Base-by-base conservation (phyloP, 2,797 vertebrate genomes). In the Rhinophrynus dorsalis region DNA sequence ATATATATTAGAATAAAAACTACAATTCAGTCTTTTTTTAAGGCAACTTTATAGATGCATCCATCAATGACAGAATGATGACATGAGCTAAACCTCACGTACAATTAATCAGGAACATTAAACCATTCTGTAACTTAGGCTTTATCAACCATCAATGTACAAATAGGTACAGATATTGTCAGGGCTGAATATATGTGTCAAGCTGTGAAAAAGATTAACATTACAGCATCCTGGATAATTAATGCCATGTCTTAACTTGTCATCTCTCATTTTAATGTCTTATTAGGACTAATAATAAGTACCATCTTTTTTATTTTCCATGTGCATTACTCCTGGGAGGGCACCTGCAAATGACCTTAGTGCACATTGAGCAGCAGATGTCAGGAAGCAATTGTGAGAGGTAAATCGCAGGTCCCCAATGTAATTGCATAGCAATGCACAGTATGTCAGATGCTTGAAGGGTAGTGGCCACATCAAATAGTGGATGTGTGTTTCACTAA, bases 141-240 rank as follows among this genome's bases (percentile, higher is more conserved):
- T 32, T 57, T 51, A 17, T 52, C 15, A 10, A 35, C 15, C 35
- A 7, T 50, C 13, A 58, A 37, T 7, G 23, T 52, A 44, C 18
- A 52, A 52, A 54, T 26, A 52, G 15, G 57, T 35, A 63, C 5
- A 63, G 18, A 50, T 56, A 42, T 52, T 66, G 54, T 29, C 54
- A 32, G 20, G 1, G 1, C 13, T 54, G 23, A 11, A 26, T 52
- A 17, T 11, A 37, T 33, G 21, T 40, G 15, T 37, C 55, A 21
- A 29, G n/a, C 62, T 73, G 47, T 66, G 61, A 45, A 45, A 66
- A 77, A 44, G 44, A 75, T 71, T 76, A 78, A 67, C 32, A 75
- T 27, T 48, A 62, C 52, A 52, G 71, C 59, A 1, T 65, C 60
- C 55, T 66, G 66, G 68, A 67, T 75, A 70, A 63, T 5, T 44